Evolutionary conservation across 1,140 invertebrate species (phyloP).

Genomic region (Chelonus insularis): DNA sequence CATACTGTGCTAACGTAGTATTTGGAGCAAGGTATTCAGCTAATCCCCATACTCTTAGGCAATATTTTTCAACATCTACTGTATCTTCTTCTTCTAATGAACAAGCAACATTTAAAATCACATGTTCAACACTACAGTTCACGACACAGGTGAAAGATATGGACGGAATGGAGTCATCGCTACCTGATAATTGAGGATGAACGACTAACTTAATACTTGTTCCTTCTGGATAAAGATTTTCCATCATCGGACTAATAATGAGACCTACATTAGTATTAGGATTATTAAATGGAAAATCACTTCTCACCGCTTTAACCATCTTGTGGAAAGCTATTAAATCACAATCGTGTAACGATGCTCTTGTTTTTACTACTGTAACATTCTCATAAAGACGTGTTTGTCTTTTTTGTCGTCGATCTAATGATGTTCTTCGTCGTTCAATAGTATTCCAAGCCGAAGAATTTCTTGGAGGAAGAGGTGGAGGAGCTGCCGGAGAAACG

Average conservation of each 20-base stretch:
- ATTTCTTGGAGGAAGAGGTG: slow-evolving; percentile 64
- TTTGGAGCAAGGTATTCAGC: slow-evolving; percentile 78
- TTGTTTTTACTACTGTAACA: slow-evolving; percentile 67
- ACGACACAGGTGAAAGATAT: slow-evolving; percentile 88
- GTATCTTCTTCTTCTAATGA: slow-evolving; percentile 73
- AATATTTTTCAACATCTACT: slow-evolving; percentile 69
- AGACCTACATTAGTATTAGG: slow-evolving; percentile 76
- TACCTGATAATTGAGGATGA: slow-evolving; percentile 66
- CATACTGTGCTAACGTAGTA: slow-evolving; percentile 80
- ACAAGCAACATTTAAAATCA: slow-evolving; percentile 84
- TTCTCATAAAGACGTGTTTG: slow-evolving; percentile 71
- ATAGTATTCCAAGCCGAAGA: slow-evolving; percentile 63
- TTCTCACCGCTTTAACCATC: slow-evolving; percentile 76
- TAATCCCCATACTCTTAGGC: slow-evolving; percentile 76
- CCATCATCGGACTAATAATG: slow-evolving; percentile 79
- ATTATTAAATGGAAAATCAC: slow-evolving; percentile 72
- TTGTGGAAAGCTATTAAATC: slow-evolving; percentile 79
- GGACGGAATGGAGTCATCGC: slow-evolving; percentile 51
- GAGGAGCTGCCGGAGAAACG: slow-evolving; percentile 64
- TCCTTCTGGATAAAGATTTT: slow-evolving; percentile 73
- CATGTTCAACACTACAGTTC: slow-evolving; percentile 81
- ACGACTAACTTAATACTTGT: slow-evolving; percentile 86
- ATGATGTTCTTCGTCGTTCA: slow-evolving; percentile 56
- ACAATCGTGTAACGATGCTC: slow-evolving; percentile 67
- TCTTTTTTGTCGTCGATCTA: slow-evolving; percentile 58